Evolutionary conservation across 2,888 invertebrate species (phyloP), one percentile per base, ranked within the genome.

Genomic region (Oxystoma pomonae): DNA sequence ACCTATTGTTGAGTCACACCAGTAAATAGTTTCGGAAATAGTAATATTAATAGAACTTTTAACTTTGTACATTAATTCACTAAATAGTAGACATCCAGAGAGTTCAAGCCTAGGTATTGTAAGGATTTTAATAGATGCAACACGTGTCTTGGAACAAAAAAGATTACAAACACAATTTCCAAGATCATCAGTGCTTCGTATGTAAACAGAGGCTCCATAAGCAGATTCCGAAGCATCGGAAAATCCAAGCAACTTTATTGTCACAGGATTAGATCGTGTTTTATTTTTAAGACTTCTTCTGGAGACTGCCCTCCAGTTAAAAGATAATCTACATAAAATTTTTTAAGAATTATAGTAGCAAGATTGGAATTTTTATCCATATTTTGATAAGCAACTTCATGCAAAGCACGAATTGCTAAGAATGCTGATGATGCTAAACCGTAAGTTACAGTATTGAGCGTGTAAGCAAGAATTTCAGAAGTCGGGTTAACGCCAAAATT

Each of bases 361-460:
- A 58, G 59, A 17, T 49, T 17, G 1, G 66, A 60, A 57, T 16
- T 55, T 53, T 17, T 19, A 16, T 19, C 12, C 19, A 35, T 21
- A 20, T 65, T 51, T 35, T 57, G 58, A 18, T 58, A 12, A 16
- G 62, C 61, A 20, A 66, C 58, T 55, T 67, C 55, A 7, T 64
- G 62, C 17, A 67, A 56, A 16, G 57, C 59, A 20, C 67, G 55
- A 17, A 65, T 69, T 16, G 68, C 65, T 9, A 70, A 52, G 61
- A 60, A 67, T 9, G 67, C 55, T 7, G 65, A 64, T n/a, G 60
- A 59, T 1, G 69, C 59, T 22, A 65, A 65, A 16, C 69, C 69
- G 55, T 68, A 69, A n/a, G 63, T 68, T 9, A 68, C 65, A 2
- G 64, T 64, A 21, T 66, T 68, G 9, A 68, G 57, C 16, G 61